These are phyloP conservation scores for Rhamnusium bicolor DNA, from an alignment of 2,888 invertebrate genomes.

Conservation along the genomic window DNA sequence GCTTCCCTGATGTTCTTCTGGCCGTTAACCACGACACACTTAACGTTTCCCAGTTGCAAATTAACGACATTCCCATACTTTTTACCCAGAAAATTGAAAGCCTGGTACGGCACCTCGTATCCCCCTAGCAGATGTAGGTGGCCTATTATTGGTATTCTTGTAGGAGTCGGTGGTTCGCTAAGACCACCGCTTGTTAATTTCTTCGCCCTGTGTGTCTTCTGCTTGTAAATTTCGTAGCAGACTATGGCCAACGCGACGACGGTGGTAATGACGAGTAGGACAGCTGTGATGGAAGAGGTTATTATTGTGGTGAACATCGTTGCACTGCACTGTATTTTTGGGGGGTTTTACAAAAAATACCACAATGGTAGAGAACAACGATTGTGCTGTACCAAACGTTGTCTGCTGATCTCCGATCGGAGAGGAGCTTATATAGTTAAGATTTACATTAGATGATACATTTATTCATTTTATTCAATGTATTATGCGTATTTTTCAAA, in stretches of 20 bases:
- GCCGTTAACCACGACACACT: constrained; percentile 75
- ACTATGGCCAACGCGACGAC: constrained; percentile 22
- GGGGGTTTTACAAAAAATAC: constrained; percentile 26
- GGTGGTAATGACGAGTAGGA: constrained; percentile 33
- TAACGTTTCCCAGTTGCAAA: constrained; percentile 74
- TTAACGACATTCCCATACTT: constrained; percentile 74
- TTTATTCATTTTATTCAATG: constrained; percentile 21
- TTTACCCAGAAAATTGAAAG: constrained; percentile 72
- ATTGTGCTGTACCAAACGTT: constrained; percentile 15
- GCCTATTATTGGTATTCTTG: constrained; percentile 74
- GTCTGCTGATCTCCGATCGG: constrained; percentile 1
- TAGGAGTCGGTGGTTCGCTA: constrained; percentile 72
- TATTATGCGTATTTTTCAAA: not conserved
- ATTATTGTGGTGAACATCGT: not conserved
- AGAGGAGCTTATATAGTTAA: constrained; percentile 23
- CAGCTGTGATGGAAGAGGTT: constrained; percentile 28
- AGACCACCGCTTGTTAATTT: constrained; percentile 31
- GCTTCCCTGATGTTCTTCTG: constrained; percentile 76
- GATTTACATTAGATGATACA: constrained; percentile 32
- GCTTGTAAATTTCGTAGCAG: constrained; percentile 21
- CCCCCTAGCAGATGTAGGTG: constrained; percentile 74
- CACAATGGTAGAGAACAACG: constrained; percentile 26
- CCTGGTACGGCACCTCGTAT: constrained; percentile 76
- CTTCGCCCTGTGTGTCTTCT: constrained; percentile 24
- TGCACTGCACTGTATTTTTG: constrained; percentile 19